A percentile compares a stretch with the other conserved stretches of the same genome.
Evolutionary conservation across 1,140 invertebrate genomes (phyloP).

Genomic region (Orius laevigatus): DNA sequence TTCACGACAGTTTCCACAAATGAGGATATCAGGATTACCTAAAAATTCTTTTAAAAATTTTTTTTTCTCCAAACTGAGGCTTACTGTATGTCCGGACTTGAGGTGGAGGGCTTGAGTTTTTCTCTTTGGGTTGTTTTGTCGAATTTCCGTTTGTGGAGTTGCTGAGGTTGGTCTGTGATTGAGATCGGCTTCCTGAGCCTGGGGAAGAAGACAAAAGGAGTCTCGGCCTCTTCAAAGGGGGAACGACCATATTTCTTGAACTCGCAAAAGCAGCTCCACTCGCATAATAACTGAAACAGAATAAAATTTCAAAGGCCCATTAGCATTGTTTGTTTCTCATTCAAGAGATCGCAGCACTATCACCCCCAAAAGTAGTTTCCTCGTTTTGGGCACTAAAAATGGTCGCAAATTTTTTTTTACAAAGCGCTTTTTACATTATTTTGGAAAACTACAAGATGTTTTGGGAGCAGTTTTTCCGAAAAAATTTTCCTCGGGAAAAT

Average conservation of each 20-base stretch:
- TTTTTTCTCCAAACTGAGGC: constrained; percentile 16
- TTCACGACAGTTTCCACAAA: constrained; percentile 75
- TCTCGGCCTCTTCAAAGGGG: constrained; percentile 29
- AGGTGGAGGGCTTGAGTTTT: constrained; percentile 19
- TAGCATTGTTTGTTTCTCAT: too few relatives aligned
- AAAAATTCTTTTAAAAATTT: constrained; percentile 25
- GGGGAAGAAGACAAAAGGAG: constrained; percentile 25
- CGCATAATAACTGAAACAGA: constrained; percentile 29
- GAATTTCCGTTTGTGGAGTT: constrained; percentile 12
- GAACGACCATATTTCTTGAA: constrained; percentile 24
- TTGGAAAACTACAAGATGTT: too few relatives aligned
- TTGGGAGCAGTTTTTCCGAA: too few relatives aligned
- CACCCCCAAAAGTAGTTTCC: too few relatives aligned
- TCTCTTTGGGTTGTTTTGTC: constrained; percentile 10
- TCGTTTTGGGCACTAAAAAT: too few relatives aligned
- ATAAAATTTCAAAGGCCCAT: constrained; percentile 2
- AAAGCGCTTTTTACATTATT: too few relatives aligned
- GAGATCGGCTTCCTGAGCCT: constrained; percentile 2
- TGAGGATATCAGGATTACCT: constrained; percentile 74
- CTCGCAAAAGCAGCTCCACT: constrained; percentile 24
- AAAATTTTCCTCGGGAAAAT: too few relatives aligned
- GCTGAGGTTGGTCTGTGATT: constrained; percentile 12
- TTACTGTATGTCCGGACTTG: constrained; percentile 31
- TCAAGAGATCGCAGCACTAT: too few relatives aligned
- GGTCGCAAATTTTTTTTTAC: not conserved